Conservation (phyloP, 2,888 invertebrate genomes). For the Campoletis raptor region DNA sequence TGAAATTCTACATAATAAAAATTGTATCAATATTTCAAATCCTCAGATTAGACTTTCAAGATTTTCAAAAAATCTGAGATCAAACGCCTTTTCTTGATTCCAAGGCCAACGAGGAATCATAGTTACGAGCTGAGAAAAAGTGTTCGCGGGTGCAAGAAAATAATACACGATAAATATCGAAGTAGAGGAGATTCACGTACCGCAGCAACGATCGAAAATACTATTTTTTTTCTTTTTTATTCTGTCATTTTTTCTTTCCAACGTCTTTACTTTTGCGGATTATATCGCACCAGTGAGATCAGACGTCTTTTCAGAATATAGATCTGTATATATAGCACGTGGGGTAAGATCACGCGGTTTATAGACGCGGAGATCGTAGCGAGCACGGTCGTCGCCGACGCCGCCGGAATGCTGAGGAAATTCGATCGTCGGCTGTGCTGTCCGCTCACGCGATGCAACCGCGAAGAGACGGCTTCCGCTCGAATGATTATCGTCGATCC, state of each 20-base stretch:
- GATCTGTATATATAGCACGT: slow-evolving; percentile 34
- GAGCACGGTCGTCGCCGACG: slow-evolving; percentile 35
- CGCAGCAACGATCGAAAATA: slow-evolving; percentile 51
- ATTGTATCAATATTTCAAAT: background rate
- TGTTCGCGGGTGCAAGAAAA: slow-evolving; percentile 43
- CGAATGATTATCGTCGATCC: slow-evolving; percentile 78
- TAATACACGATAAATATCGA: slow-evolving; percentile 61
- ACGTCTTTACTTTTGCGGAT: slow-evolving; percentile 58
- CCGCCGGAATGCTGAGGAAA: slow-evolving; percentile 77
- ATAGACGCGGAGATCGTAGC: slow-evolving; percentile 51
- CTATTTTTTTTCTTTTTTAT: slow-evolving; percentile 18
- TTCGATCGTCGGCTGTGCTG: slow-evolving; percentile 76
- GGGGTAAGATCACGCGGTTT: slow-evolving; percentile 56
- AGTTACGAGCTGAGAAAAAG: slow-evolving; percentile 35
- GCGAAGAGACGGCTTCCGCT: slow-evolving; percentile 75
- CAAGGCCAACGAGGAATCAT: slow-evolving; percentile 61
- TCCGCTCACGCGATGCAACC: slow-evolving; percentile 75
- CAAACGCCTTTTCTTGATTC: background rate
- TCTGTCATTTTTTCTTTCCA: background rate
- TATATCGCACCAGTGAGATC: slow-evolving; percentile 50
- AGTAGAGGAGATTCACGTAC: slow-evolving; percentile 17
- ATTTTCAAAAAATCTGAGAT: slow-evolving; percentile 3
- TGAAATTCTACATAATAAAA: background rate
- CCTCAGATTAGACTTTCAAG: background rate
- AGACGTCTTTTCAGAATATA: slow-evolving; percentile 59